Evolutionary conservation across 2,888 invertebrate genomes (phyloP).

Genomic region (Dysmachus trigonus): DNA sequence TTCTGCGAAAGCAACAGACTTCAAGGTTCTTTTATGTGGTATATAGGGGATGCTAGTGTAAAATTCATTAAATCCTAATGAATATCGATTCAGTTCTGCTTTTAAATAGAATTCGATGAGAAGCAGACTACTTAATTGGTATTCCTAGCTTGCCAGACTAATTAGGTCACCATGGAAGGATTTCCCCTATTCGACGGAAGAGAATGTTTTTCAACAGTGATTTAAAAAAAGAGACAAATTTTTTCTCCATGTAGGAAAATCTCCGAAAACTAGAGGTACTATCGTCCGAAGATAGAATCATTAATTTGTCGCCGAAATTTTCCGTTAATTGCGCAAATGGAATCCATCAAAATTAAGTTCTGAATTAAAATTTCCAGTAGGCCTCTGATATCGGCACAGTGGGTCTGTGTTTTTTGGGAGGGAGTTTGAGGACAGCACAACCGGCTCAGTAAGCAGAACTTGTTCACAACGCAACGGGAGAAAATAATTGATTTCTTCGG

Average conservation of each 20-base stretch:
- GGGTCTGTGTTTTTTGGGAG: not conserved
- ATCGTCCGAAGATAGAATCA: not conserved
- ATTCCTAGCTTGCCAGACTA: not conserved
- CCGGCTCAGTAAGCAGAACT: not conserved
- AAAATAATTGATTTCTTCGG: not conserved
- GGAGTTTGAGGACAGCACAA: not conserved
- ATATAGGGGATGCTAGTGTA: not conserved
- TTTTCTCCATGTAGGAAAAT: not conserved
- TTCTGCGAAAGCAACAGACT: not conserved
- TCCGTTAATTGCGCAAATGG: not conserved
- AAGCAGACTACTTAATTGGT: not conserved
- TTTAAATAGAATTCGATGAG: not conserved
- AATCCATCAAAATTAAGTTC: not conserved
- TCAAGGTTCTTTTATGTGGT: not conserved
- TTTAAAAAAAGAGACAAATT: not conserved
- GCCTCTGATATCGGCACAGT: not conserved
- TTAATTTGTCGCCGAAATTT: not conserved
- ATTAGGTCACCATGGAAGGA: not conserved
- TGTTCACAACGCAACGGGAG: not conserved
- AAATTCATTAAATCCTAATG: not conserved
- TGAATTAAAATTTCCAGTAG: slow-evolving; percentile 9
- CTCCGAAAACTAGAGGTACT: not conserved
- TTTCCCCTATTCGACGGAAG: not conserved
- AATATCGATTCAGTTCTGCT: not conserved
- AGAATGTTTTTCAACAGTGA: not conserved